phyloP scores from a whole-genome alignment of 2,797 vertebrate genomes.

The Netta rufina region DNA sequence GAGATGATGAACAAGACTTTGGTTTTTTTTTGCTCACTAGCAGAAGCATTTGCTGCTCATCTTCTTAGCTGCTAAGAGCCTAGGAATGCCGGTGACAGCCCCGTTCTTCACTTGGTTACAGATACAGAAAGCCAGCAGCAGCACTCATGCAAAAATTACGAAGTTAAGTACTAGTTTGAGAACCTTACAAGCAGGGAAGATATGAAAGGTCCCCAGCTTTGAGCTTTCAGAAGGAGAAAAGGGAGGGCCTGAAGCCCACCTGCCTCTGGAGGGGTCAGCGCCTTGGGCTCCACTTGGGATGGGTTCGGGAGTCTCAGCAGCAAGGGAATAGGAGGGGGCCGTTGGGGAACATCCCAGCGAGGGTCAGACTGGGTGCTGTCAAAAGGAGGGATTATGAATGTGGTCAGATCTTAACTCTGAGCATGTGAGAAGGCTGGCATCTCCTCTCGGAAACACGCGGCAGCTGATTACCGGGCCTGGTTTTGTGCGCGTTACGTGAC shows the following conservation, averaged over 20 bases:
- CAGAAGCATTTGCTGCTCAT: neutral
- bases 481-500: neutral
- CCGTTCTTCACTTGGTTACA: neutral
- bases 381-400: neutral
- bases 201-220: neutral
- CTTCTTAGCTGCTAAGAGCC: neutral
- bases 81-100: neutral
- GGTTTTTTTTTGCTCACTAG: neutral
- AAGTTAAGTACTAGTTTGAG: neutral
- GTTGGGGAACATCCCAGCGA: neutral
- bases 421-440: neutral
- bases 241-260: neutral
- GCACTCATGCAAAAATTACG: neutral
- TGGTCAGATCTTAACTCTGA: neutral
- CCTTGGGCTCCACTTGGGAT: neutral
- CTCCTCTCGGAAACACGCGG: neutral
- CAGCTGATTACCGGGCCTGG: neutral
- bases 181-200: neutral
- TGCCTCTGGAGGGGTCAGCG: neutral
- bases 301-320: neutral
- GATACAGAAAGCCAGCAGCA: neutral
- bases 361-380: neutral
- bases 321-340: neutral
- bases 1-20: neutral
- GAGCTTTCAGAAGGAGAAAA: neutral